Evolutionary conservation across 2,888 invertebrate genomes (phyloP), one percentile per base, ranked within the genome.

Genomic region (Deilephila elpenor): DNA sequence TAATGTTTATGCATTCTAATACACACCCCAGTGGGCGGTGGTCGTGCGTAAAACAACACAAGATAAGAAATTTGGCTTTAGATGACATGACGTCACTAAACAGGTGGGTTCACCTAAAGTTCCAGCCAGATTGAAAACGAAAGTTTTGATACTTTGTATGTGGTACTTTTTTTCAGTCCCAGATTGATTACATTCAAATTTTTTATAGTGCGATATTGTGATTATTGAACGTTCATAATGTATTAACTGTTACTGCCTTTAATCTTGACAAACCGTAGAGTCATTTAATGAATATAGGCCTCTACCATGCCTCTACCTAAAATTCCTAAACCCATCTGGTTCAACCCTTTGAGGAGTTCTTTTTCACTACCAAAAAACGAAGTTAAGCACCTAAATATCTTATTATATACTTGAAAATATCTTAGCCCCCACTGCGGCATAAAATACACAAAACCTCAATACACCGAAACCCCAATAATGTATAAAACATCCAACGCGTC

Each of bases 401-500:
- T 37, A 11, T 5, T 5, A 32, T 11, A 44, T 44, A 44, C 44
- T 3, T 44, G 11, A 11, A 37, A 37, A 3, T 14, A 0, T 14
- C 14, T 3, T 44, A 44, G 44, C 44, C 11, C 44, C 3, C 6
- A 56, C 19, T 56, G 56, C 19, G 17, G 7, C 8, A 37, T 37
- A 37, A 37, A 37, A 25, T 44, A 37, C 37, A 37, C 37, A n/a
- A 37, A 64, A 67, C 25, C 51, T 51, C 51, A 67, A 51, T 44
- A 51, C 25, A 51, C 25, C n/a, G n/a, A 34, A 62, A 34, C 34
- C n/a, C 34, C 17, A 32, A 7, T 32, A 62, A 34, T 11, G 44
- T 44, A 44, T 44, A 44, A 44, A 44, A 14, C 44, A 14, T 25
- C 44, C 67, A 44, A 25, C 67, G 20, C 67, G 67, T 67, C 67